These are phyloP conservation scores for Sarotherodon lohbergeri DNA, from an alignment of 2,113 vertebrate genomes.

Conservation along the genomic window DNA sequence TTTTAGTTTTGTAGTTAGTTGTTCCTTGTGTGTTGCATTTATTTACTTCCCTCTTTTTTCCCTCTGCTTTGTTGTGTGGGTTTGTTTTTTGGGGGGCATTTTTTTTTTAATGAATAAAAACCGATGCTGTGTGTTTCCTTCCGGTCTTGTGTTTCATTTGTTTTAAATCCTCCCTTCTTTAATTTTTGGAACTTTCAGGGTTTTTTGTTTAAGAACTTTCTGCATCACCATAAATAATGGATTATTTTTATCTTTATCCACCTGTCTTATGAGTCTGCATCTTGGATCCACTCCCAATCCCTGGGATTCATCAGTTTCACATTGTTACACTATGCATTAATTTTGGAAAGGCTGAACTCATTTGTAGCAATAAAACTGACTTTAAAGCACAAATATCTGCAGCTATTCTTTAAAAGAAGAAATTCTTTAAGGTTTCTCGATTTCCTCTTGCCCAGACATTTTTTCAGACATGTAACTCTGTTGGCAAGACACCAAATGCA, in stretches of 20 bases:
- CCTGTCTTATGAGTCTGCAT: not conserved
- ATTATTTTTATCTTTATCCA: not conserved
- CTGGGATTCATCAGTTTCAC: not conserved
- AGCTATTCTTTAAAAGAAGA: not conserved
- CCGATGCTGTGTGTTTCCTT: not conserved
- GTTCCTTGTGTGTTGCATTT: not conserved
- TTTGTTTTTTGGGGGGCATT: rapidly evolving
- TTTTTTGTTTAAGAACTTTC: not conserved
- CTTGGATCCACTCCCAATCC: not conserved
- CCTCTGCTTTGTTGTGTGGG: not conserved
- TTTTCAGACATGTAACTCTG: not conserved
- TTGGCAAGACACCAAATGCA: not conserved
- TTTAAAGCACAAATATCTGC: not conserved
- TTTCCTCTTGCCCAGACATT: not conserved
- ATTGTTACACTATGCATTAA: not conserved
- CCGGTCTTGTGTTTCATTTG: not conserved
- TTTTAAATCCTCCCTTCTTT: not conserved
- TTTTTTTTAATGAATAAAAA: not conserved
- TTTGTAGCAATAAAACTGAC: not conserved
- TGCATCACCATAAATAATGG: not conserved
- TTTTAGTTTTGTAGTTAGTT: not conserved
- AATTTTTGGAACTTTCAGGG: not conserved
- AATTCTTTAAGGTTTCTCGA: not conserved
- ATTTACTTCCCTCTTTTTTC: not conserved
- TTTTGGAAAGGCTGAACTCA: not conserved